Conservation (phyloP, 2,797 vertebrate species). For the Mionectes olivaceus region DNA sequence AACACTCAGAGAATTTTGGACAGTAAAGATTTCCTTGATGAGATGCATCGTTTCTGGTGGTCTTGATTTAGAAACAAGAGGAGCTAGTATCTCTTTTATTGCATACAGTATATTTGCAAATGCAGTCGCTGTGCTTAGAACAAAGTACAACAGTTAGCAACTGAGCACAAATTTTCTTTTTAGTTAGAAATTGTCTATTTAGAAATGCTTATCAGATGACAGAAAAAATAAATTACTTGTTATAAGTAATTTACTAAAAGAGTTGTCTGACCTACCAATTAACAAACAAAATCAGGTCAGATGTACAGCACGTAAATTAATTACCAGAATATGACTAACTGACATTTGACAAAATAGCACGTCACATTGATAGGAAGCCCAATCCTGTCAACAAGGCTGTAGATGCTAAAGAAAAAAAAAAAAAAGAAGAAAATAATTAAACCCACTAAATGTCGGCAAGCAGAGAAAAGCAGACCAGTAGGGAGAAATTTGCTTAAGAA, state of each 20-base stretch:
- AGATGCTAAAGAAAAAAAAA: neutral
- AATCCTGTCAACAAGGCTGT: neutral
- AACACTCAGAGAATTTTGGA: neutral
- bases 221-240: slow-evolving; percentile 10
- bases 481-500: neutral
- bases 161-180: neutral
- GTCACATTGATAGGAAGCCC: neutral
- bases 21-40: neutral
- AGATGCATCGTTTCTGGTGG: neutral
- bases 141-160: neutral
- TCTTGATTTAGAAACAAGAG: neutral
- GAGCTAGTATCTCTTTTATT: neutral
- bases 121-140: neutral
- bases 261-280: slow-evolving; percentile 37
- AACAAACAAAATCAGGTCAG: slow-evolving; percentile 40
- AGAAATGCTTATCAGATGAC: slow-evolving; percentile 16
- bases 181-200: slow-evolving; percentile 1
- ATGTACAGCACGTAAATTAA: slow-evolving; percentile 39
- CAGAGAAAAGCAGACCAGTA: neutral
- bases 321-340: slow-evolving; percentile 36
- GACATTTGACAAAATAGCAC: slow-evolving; percentile 30
- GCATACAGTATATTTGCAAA: neutral
- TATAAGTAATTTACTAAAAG: neutral
- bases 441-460: neutral
- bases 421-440: neutral